phyloP scores from a whole-genome alignment of 2,797 vertebrate genomes.

The Pangasius macronema region DNA sequence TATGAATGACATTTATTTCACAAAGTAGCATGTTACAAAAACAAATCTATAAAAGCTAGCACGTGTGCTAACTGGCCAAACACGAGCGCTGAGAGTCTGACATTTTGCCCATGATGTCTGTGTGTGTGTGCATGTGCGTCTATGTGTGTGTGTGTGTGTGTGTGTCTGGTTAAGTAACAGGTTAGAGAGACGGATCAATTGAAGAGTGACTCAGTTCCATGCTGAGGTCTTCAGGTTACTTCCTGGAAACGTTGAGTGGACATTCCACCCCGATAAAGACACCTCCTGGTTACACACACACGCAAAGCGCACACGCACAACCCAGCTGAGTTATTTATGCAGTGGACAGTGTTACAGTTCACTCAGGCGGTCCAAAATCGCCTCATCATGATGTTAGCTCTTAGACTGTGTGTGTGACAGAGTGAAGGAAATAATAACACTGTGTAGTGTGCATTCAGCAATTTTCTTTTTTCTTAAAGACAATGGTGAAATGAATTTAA shows the following conservation, averaged over 20 bases:
- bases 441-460: neutral
- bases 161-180: neutral
- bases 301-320: neutral
- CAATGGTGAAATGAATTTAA: neutral
- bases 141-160: neutral
- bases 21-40: neutral
- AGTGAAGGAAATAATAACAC: neutral
- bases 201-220: slow-evolving; percentile 9
- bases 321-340: slow-evolving; percentile 70
- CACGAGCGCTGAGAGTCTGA: neutral
- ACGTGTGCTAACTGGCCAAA: neutral
- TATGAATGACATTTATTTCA: neutral
- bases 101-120: neutral
- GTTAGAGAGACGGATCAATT: neutral
- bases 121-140: neutral
- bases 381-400: neutral
- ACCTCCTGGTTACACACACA: slow-evolving; percentile 63
- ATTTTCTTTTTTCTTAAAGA: neutral
- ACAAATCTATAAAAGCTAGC: neutral
- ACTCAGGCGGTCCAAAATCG: neutral
- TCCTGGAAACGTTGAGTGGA: slow-evolving; percentile 68
- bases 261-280: slow-evolving; percentile 59
- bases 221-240: slow-evolving; percentile 52
- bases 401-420: neutral
- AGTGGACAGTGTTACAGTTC: slow-evolving; percentile 39